phyloP scores from a whole-genome alignment of 1,140 invertebrate species.

The Ips nitidus region DNA sequence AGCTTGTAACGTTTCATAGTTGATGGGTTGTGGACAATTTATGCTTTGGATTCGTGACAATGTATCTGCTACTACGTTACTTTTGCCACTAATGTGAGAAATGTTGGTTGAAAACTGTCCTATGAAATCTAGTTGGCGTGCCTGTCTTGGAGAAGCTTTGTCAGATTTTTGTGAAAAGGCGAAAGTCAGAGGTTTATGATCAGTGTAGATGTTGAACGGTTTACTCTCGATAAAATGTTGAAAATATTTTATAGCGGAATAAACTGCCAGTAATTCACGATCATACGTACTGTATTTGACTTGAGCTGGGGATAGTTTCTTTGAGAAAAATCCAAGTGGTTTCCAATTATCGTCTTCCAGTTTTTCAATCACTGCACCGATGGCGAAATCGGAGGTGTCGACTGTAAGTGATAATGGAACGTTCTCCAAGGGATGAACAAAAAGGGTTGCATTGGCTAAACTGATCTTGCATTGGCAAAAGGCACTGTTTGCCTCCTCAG shows the following conservation, averaged over 20 bases:
- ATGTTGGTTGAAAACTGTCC: conserved; percentile 50
- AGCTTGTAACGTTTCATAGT: not conserved
- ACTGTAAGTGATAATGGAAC: not conserved
- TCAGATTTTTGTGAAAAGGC: conserved; percentile 8
- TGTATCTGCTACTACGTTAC: conserved; percentile 46
- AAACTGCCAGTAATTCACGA: not conserved
- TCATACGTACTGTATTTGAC: not conserved
- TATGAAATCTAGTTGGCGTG: conserved; percentile 48
- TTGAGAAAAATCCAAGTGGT: conserved; percentile 9
- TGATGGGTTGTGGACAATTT: not conserved
- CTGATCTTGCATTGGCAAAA: not conserved
- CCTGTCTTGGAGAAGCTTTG: conserved; percentile 35
- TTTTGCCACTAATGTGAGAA: conserved; percentile 45
- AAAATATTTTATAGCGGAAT: conserved; percentile 4
- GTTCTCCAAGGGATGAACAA: not conserved
- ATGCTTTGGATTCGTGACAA: conserved; percentile 32
- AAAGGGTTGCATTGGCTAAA: not conserved
- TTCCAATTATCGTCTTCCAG: not conserved
- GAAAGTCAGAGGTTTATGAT: conserved; percentile 1
- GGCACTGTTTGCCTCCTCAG: not conserved
- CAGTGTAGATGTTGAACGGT: not conserved
- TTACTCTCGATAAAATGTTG: conserved; percentile 2
- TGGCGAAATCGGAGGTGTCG: not conserved
- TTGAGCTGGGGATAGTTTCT: not conserved
- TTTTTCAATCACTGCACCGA: not conserved